Evolutionary conservation across 2,113 vertebrate genomes (phyloP), one percentile per base, ranked within the genome.

Genomic region (Saguinus imperator): DNA sequence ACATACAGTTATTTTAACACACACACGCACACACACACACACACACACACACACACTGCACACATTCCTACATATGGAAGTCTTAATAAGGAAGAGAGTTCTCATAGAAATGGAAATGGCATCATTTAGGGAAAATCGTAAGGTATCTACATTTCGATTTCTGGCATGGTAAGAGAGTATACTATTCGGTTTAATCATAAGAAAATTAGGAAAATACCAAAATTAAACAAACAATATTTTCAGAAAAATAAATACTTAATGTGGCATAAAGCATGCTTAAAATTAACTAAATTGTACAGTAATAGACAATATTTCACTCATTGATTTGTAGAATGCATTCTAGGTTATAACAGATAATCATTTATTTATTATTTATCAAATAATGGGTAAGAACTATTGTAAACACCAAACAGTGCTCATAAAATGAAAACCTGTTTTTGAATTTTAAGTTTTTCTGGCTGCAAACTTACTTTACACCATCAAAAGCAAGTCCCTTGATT

Each of bases 361-460:
- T 64, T 95, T 4, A 95, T 96, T 96, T 95, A 94, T 94, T 95
- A 95, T 97, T 48, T 84, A 94, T 76, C 73, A 87, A 77, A 48
- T 89, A 86, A 81, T n/a, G 70, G 11, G 21, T 40, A 96, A 86
- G 23, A 94, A 93, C 94, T 87, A 96, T 61, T 92, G 86, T 57
- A 92, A 94, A 40, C 89, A 9, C 43, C 85, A 21, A 96, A 80
- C 11, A 94, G 48, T n/a, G 12, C 8, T 37, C 11, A 90, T 16
- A 92, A 92, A 97, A 94, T 89, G 43, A 2, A 94, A 89, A 95
- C 91, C 87, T 97, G 10, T 18, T 87, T 96, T 83, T 89, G 20
- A 97, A 52, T 81, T 95, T 93, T 75, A 98, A 92, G 91, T 91
- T 77, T 96, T 98, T 98, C 48, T 72, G 58, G 94, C 76, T 96